Evolutionary conservation across 2,113 vertebrate genomes (phyloP).

Genomic region (Archilochus colubris): DNA sequence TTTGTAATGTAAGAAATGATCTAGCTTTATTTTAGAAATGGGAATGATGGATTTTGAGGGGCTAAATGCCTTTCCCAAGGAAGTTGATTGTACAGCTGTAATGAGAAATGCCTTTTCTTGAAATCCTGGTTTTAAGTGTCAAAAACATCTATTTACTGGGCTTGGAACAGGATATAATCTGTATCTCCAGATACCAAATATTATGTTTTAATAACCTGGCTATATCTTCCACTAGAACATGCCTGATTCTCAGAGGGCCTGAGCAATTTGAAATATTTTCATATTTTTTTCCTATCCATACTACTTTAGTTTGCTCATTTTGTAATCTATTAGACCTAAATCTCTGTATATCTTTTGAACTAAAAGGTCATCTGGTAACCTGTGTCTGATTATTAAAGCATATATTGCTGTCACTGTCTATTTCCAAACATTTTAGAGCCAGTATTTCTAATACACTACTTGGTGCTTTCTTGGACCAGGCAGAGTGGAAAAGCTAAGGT

Average conservation of each 20-base stretch:
- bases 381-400: neutral
- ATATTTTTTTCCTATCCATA: neutral
- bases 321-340: neutral
- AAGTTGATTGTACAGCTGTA: neutral
- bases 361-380: neutral
- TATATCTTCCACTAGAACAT: neutral
- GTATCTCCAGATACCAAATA: neutral
- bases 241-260: neutral
- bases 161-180: neutral
- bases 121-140: neutral
- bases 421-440: neutral
- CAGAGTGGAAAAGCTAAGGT: slow-evolving; percentile 58
- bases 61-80: neutral
- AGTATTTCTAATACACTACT: neutral
- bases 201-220: neutral
- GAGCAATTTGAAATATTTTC: neutral
- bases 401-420: neutral
- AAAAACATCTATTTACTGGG: neutral
- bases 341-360: neutral
- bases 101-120: neutral
- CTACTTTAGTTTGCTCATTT: neutral
- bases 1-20: neutral
- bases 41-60: neutral
- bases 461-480: neutral
- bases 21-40: neutral